Percentiles rank a stretch among this genome's conserved stretches.
Conservation (phyloP, 2,797 vertebrate species). For the Xerus rutilus region DNA sequence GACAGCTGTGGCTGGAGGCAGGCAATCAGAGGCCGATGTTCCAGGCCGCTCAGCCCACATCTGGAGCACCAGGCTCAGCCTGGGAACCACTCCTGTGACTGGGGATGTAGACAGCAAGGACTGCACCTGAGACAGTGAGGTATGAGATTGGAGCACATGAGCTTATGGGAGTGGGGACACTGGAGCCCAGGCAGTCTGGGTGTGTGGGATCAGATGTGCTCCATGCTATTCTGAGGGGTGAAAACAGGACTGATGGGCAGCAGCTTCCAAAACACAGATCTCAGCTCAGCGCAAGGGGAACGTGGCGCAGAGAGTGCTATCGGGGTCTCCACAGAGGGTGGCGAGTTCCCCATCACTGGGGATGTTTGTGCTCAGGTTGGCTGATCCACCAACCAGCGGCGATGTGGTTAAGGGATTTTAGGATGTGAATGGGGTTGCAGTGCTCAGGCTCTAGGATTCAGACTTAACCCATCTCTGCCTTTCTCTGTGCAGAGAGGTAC, state of each 20-base stretch:
- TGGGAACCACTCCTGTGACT: background rate
- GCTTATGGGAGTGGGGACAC: background rate
- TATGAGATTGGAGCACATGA: background rate
- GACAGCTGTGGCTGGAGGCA: background rate
- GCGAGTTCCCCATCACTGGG: background rate
- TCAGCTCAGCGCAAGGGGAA: background rate
- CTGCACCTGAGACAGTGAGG: background rate
- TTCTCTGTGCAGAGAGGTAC: background rate
- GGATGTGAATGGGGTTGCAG: background rate
- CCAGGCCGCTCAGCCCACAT: background rate
- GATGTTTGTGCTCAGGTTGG: background rate
- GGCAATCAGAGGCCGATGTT: background rate
- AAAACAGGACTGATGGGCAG: background rate
- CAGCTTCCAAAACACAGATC: background rate
- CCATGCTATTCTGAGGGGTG: background rate
- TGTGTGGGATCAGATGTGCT: background rate
- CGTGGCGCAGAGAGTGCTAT: background rate
- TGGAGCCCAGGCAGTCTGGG: background rate
- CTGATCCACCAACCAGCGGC: background rate
- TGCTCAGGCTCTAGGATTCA: background rate
- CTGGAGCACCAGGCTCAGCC: background rate
- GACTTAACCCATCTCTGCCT: background rate
- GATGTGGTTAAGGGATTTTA: background rate
- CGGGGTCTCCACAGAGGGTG: background rate
- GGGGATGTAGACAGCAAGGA: background rate